Conservation (phyloP, 2,888 invertebrate genomes). For the Pammene aurita region DNA sequence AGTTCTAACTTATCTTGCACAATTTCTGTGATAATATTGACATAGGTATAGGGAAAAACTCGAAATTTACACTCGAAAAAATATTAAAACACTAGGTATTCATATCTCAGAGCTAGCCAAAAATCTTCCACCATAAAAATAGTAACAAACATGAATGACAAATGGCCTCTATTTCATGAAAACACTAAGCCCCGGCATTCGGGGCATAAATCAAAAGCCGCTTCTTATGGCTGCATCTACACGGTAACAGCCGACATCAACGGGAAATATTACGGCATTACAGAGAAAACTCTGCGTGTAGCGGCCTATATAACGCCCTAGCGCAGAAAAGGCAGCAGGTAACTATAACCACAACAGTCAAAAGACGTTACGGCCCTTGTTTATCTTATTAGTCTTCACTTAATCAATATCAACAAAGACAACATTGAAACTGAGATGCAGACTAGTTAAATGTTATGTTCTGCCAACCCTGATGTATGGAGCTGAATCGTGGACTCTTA, state of each 20-base stretch:
- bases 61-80: background rate
- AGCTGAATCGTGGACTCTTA: no score
- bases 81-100: background rate
- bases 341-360: background rate
- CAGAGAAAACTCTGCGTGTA: conserved; percentile 38
- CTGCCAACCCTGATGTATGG: no score
- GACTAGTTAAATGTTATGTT: no score
- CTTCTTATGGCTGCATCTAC: conserved; percentile 42
- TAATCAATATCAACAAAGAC: no score
- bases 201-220: conserved; percentile 36
- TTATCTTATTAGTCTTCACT: no score
- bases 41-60: no score
- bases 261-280: conserved; percentile 57
- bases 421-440: no score
- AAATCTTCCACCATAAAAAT: conserved; percentile 5
- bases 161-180: conserved; percentile 27
- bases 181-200: conserved; percentile 30
- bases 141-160: conserved; percentile 21
- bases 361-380: no score
- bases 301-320: conserved; percentile 34
- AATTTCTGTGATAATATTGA: no score
- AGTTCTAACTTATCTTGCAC: no score
- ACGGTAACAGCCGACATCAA: conserved; percentile 43
- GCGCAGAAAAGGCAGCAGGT: conserved; percentile 25
- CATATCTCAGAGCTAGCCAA: conserved; percentile 14